Conservation (phyloP, 1,140 invertebrate species). For the Atta colombica region DNA sequence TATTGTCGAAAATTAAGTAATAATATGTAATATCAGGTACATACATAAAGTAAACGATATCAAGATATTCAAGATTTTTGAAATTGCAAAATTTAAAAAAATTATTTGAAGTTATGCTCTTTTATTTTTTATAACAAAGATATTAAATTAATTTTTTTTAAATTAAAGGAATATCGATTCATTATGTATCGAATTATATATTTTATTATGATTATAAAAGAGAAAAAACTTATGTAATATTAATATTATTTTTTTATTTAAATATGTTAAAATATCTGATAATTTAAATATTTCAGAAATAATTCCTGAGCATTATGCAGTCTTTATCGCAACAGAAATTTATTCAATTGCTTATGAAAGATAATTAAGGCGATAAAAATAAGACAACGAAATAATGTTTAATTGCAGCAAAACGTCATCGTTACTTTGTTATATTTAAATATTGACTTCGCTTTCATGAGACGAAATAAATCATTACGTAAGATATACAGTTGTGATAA, state of each 20-base stretch:
- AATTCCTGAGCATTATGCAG: background rate
- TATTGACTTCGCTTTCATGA: slow-evolving; percentile 28
- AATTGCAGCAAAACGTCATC: slow-evolving; percentile 11
- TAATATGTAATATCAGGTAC: background rate
- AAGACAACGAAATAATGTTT: background rate
- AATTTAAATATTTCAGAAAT: background rate
- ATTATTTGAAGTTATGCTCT: background rate
- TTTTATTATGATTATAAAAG: background rate
- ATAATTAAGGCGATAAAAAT: slow-evolving; percentile 3
- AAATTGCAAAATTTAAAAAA: background rate
- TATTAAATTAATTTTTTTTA: background rate
- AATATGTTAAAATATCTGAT: background rate
- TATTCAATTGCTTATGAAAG: background rate
- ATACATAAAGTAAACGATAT: background rate
- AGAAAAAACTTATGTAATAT: background rate
- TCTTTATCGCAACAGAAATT: background rate
- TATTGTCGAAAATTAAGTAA: background rate
- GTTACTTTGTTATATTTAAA: slow-evolving; percentile 18
- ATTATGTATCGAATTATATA: background rate
- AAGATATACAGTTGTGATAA: slow-evolving; percentile 4
- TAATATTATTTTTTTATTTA: background rate
- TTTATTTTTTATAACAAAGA: slow-evolving; percentile 13
- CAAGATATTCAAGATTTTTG: background rate
- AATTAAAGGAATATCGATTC: background rate
- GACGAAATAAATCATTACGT: slow-evolving; percentile 46